These are phyloP conservation scores for Phycodurus eques DNA, from an alignment of 2,113 vertebrate species.

Conservation along the genomic window DNA sequence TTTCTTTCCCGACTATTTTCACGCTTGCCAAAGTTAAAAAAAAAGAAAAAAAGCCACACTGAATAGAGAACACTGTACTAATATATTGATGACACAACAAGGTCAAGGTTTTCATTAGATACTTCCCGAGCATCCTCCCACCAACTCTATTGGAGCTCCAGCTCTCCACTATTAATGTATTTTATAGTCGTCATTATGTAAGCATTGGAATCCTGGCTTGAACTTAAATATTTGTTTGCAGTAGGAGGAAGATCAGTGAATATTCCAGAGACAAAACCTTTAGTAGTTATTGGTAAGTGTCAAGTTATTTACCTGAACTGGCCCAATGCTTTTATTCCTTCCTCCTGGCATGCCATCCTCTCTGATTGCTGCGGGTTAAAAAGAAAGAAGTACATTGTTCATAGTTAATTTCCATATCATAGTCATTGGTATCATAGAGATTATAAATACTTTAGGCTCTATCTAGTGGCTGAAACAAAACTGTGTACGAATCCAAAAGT, in stretches of 20 bases:
- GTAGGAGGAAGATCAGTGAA: not conserved
- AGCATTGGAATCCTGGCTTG: not conserved
- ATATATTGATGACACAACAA: conserved; percentile 40
- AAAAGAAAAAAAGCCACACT: conserved; percentile 13
- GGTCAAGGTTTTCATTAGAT: conserved; percentile 40
- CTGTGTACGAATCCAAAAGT: not conserved
- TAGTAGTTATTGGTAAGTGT: not conserved
- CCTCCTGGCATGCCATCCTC: conserved; percentile 99
- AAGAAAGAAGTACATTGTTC: conserved; percentile 3
- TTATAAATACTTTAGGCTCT: conserved; percentile 28
- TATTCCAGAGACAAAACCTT: conserved; percentile 18
- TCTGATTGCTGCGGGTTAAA: conserved; percentile 83
- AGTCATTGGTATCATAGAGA: conserved; percentile 2
- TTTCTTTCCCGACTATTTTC: conserved; percentile 28
- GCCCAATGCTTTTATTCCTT: conserved; percentile 98
- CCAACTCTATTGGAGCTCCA: conserved; percentile 5
- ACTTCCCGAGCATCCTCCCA: conserved; percentile 6
- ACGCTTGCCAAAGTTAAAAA: conserved; percentile 19
- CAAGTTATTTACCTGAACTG: conserved; percentile 85
- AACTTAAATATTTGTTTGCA: not conserved
- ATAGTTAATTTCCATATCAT: not conserved
- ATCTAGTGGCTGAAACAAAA: conserved; percentile 44
- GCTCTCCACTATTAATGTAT: conserved; percentile 25
- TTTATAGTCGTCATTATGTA: conserved; percentile 7
- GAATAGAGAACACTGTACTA: conserved; percentile 30